A percentile compares a stretch with the other conserved stretches of the same genome.
phyloP scores from a whole-genome alignment of 1,140 invertebrate species.

The Tribolium castaneum region DNA sequence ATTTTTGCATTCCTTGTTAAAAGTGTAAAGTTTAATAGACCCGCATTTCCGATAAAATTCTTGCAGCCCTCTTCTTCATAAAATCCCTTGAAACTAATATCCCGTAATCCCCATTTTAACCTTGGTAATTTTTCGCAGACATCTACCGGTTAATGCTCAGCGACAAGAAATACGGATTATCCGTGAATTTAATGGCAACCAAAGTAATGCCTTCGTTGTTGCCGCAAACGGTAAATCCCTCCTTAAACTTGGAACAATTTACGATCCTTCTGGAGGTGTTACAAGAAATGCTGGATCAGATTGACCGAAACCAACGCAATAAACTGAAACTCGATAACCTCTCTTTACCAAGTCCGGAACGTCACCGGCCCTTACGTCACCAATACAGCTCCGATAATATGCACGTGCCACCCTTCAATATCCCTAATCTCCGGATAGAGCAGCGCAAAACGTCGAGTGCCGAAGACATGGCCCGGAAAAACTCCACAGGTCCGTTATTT shows the following conservation, averaged over 20 bases:
- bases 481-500: slow-evolving; percentile 73
- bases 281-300: slow-evolving; percentile 93
- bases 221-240: slow-evolving; percentile 92
- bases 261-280: slow-evolving; percentile 86
- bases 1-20: too few species aligned
- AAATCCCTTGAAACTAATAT: background rate
- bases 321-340: slow-evolving; percentile 86
- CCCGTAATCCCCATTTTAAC: background rate
- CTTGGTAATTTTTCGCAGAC: slow-evolving; percentile 70
- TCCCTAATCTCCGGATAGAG: slow-evolving; percentile 85
- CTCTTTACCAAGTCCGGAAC: slow-evolving; percentile 78
- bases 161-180: slow-evolving; percentile 92
- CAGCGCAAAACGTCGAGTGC: slow-evolving; percentile 88
- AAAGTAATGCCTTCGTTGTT: slow-evolving; percentile 92
- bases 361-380: slow-evolving; percentile 80
- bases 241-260: slow-evolving; percentile 91
- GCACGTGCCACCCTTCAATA: slow-evolving; percentile 85
- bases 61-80: too few species aligned
- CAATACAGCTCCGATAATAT: slow-evolving; percentile 89
- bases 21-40: too few species aligned
- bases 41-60: too few species aligned
- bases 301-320: slow-evolving; percentile 88
- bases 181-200: slow-evolving; percentile 92
- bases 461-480: slow-evolving; percentile 88
- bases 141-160: slow-evolving; percentile 93